Conservation (phyloP, 2,797 vertebrate species). For the Cynopterus sphinx region DNA sequence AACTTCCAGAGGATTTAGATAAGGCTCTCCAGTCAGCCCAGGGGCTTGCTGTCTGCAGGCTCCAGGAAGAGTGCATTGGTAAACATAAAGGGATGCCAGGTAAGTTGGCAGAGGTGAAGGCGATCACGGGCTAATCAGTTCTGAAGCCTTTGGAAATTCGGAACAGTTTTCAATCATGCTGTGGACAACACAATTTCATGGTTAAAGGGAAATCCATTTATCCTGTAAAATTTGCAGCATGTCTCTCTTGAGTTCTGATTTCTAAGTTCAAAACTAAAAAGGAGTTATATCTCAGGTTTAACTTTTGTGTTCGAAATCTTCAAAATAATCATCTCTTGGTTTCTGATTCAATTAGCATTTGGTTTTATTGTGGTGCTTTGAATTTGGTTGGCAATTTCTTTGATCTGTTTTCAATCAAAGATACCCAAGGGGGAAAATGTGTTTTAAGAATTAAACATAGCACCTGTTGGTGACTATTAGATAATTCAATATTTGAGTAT, state of each 20-base stretch:
- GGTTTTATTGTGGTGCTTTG: conserved; percentile 32
- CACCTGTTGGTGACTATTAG: background rate
- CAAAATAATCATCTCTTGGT: background rate
- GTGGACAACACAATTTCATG: conserved; percentile 62
- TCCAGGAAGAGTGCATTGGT: conserved; percentile 51
- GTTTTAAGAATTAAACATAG: conserved; percentile 8
- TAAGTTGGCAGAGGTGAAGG: conserved; percentile 62
- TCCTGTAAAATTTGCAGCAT: conserved; percentile 57
- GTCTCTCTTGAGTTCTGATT: conserved; percentile 59
- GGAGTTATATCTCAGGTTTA: background rate
- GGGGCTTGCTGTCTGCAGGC: conserved; percentile 45
- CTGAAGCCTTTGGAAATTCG: conserved; percentile 38
- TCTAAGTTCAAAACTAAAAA: conserved; percentile 40
- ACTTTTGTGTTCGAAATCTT: background rate
- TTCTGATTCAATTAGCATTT: background rate
- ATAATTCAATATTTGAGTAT: conserved; percentile 41
- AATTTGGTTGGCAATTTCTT: conserved; percentile 24
- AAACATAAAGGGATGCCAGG: conserved; percentile 65
- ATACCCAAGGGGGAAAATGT: background rate
- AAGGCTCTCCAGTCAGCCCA: background rate
- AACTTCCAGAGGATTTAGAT: conserved; percentile 65
- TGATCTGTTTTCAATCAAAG: conserved; percentile 35
- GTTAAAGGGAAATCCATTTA: conserved; percentile 72
- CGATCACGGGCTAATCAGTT: conserved; percentile 32
- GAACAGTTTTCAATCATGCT: conserved; percentile 68